Conservation (phyloP, 1,140 invertebrate species). For the Saccostrea glomerata region DNA sequence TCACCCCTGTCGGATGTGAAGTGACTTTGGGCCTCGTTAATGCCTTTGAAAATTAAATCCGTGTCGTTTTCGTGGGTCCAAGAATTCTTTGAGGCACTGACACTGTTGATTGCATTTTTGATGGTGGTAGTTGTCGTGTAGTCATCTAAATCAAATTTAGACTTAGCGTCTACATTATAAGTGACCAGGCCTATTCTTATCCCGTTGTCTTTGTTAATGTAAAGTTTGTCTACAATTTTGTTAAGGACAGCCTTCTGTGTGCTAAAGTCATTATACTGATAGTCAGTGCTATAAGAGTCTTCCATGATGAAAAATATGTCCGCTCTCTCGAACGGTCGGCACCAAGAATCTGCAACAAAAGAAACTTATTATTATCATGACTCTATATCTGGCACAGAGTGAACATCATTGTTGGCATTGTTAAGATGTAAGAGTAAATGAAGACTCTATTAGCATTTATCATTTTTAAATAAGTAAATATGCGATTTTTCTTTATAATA, state of each 20-base stretch:
- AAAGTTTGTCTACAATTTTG: neutral
- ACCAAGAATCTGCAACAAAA: neutral
- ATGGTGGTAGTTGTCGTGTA: neutral
- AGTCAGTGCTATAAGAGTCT: neutral
- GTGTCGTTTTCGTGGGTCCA: neutral
- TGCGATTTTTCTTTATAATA: too few relatives aligned
- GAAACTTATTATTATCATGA: neutral
- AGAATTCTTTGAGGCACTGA: neutral
- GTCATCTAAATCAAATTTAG: neutral
- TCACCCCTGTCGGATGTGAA: neutral
- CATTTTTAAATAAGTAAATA: too few relatives aligned
- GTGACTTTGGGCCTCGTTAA: neutral
- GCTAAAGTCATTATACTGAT: neutral
- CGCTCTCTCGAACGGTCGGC: conserved; percentile 6
- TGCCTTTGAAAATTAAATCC: neutral
- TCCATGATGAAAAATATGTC: neutral
- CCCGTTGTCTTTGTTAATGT: neutral
- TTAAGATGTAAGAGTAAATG: neutral
- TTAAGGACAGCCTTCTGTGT: neutral
- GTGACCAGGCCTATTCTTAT: neutral
- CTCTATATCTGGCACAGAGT: neutral
- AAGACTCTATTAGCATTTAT: too few relatives aligned
- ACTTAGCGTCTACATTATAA: neutral
- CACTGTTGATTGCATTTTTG: neutral
- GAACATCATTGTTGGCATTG: neutral